Evolutionary conservation across 2,888 invertebrate species (phyloP).

Genomic region (Dryococelus australis): DNA sequence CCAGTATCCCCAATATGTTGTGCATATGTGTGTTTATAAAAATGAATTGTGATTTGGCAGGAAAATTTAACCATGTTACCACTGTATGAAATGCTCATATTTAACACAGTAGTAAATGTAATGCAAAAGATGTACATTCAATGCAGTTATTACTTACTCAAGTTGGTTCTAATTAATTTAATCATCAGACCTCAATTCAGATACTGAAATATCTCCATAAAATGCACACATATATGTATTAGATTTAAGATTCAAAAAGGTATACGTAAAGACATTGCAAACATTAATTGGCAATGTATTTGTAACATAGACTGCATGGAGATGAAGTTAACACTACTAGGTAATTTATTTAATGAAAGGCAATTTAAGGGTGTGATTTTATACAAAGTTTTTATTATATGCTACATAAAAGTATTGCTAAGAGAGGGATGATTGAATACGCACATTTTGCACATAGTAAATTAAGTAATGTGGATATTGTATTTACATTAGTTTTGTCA

Average conservation of each 20-base stretch:
- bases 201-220: not conserved
- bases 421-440: not conserved
- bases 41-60: too few species aligned
- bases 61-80: not conserved
- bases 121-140: not conserved
- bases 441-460: constrained; percentile 1
- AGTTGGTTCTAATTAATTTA: not conserved
- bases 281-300: not conserved
- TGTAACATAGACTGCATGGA: not conserved
- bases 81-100: not conserved
- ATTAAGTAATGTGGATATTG: not conserved
- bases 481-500: not conserved
- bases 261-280: not conserved
- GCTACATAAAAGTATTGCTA: not conserved
- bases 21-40: too few species aligned
- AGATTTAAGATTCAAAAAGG: not conserved
- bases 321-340: not conserved
- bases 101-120: not conserved
- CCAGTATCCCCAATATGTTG: too few species aligned
- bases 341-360: not conserved
- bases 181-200: not conserved
- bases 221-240: not conserved
- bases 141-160: not conserved
- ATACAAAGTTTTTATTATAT: not conserved
- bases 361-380: not conserved